Conservation (phyloP, 2,113 vertebrate species). For the Acinonyx jubatus region DNA sequence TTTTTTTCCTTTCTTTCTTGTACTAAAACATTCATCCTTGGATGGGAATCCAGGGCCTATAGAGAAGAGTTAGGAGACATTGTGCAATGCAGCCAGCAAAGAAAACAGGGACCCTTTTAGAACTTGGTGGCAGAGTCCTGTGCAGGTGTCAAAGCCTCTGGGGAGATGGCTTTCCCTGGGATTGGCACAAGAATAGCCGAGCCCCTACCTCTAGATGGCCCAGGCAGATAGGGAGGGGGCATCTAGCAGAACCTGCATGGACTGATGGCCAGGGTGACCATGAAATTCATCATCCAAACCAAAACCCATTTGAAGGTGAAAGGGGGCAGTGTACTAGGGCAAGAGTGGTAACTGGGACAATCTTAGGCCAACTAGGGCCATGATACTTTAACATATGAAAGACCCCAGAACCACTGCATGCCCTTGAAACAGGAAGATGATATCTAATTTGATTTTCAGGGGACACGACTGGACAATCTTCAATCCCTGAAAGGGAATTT, state of each 20-base stretch:
- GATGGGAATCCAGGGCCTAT: background rate
- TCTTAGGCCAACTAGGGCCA: too few species aligned
- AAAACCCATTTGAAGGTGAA: background rate
- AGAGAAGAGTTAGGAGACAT: background rate
- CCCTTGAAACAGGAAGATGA: background rate
- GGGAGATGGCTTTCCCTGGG: background rate
- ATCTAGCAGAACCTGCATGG: background rate
- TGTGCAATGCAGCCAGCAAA: background rate
- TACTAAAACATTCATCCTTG: background rate
- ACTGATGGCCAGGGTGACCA: background rate
- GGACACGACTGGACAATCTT: background rate
- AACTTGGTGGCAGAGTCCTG: background rate
- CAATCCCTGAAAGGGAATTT: background rate
- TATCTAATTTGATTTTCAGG: background rate
- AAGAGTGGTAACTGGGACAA: background rate
- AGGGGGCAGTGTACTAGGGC: background rate
- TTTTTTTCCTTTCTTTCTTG: background rate
- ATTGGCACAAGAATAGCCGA: background rate
- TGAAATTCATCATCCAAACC: background rate
- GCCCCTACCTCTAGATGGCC: background rate
- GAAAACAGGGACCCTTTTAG: background rate
- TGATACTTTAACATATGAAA: accelerated
- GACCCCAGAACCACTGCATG: background rate
- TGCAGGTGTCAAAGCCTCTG: background rate
- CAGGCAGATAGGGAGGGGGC: background rate